Conservation (phyloP, 2,113 vertebrate species). For the Coregonus clupeaformis region DNA sequence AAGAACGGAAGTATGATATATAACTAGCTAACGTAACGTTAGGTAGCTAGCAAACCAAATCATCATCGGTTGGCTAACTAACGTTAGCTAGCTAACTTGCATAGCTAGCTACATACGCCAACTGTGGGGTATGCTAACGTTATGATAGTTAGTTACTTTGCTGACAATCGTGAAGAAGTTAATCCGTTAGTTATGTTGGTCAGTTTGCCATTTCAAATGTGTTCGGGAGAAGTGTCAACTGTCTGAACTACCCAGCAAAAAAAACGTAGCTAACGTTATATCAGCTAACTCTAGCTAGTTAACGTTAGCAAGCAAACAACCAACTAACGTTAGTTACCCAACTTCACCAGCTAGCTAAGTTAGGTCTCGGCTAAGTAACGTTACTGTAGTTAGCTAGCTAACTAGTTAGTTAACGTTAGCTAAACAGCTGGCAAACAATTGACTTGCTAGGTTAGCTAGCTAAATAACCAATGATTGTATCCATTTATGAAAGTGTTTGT, state of each 20-base stretch:
- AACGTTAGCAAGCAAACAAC: not conserved
- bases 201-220: too few species aligned
- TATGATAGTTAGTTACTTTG: too few species aligned
- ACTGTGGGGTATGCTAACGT: not conserved
- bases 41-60: not conserved
- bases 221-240: too few species aligned
- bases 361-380: not conserved
- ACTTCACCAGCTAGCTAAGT: not conserved
- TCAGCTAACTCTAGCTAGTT: not conserved
- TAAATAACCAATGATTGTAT: conserved; percentile 42
- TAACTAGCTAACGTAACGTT: too few species aligned
- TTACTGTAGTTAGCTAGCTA: not conserved
- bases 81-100: not conserved
- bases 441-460: conserved; percentile 23
- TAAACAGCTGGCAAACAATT: not conserved
- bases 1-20: too few species aligned
- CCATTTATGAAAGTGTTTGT: not conserved
- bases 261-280: too few species aligned
- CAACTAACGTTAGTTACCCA: not conserved
- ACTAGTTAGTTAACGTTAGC: not conserved
- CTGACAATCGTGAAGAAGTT: too few species aligned
- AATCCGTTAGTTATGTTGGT: too few species aligned
- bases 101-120: not conserved
- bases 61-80: not conserved
- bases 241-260: too few species aligned